These are phyloP conservation scores for Diacarnus erythraeanus DNA, from an alignment of 37 sponge, comb jelly and placozoan genomes.

Conservation along the genomic window DNA sequence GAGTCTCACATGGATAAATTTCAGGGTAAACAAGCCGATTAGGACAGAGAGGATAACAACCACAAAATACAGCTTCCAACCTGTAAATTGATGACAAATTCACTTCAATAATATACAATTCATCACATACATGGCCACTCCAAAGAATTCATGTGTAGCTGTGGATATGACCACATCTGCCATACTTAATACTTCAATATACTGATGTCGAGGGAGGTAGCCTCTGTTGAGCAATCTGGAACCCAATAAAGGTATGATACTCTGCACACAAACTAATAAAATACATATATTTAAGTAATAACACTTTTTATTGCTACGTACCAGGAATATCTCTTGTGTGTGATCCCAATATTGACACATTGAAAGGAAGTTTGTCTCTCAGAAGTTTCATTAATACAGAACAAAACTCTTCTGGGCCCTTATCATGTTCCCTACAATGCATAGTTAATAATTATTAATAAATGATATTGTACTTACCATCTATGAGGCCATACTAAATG, in stretches of 20 bases:
- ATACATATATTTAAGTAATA: not conserved
- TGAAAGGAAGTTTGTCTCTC: slow-evolving; percentile 43
- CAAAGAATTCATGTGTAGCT: slow-evolving; percentile 91
- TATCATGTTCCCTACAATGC: slow-evolving; percentile 89
- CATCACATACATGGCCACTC: slow-evolving; percentile 79
- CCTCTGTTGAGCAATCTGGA: slow-evolving; percentile 47
- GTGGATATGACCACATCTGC: slow-evolving; percentile 90
- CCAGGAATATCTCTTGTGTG: slow-evolving; percentile 83
- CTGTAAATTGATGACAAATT: slow-evolving; percentile 9
- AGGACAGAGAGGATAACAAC: slow-evolving; percentile 91
- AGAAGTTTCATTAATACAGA: slow-evolving; percentile 48
- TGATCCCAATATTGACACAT: slow-evolving; percentile 78
- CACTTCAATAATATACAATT: not conserved
- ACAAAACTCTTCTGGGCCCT: slow-evolving; percentile 84
- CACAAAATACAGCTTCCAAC: slow-evolving; percentile 78
- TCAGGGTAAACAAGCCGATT: slow-evolving; percentile 93
- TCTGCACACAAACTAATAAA: slow-evolving; percentile 20
- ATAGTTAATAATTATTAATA: not conserved
- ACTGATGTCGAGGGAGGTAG: slow-evolving; percentile 34
- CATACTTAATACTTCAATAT: slow-evolving; percentile 50
- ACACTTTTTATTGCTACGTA: slow-evolving; percentile 4
- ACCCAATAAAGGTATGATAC: slow-evolving; percentile 25
- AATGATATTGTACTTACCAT: slow-evolving; percentile 47
- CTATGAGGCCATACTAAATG: slow-evolving; percentile 95
- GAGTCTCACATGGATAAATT: slow-evolving; percentile 70